phyloP scores from a whole-genome alignment of 2,888 invertebrate genomes.

The Ctenicera cuprea region DNA sequence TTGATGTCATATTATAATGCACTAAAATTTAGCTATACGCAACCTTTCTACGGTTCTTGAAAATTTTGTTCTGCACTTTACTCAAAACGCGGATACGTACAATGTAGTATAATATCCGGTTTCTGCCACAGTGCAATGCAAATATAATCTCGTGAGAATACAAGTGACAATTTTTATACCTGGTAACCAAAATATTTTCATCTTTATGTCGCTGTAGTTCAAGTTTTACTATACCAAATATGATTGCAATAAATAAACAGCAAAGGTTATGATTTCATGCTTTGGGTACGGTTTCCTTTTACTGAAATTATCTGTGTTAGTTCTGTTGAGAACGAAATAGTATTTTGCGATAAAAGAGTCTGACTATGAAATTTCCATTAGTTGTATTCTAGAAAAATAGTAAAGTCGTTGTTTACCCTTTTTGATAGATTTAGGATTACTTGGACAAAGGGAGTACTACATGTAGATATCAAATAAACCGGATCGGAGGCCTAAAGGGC shows the following conservation, averaged over 20 bases:
- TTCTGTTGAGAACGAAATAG: background rate
- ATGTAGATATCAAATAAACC: conserved; percentile 52
- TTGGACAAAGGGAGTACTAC: conserved; percentile 50
- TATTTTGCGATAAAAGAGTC: too few species aligned
- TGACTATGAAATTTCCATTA: background rate
- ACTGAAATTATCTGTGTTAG: too few species aligned
- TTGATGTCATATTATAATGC: too few species aligned
- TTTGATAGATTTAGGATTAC: conserved; percentile 31
- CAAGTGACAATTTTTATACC: conserved; percentile 36
- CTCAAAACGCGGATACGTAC: conserved; percentile 19
- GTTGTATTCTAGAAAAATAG: background rate
- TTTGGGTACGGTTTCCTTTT: too few species aligned
- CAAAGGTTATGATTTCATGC: too few species aligned
- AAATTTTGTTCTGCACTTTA: conserved; percentile 29
- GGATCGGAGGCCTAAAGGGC: conserved; percentile 54
- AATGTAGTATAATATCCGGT: conserved; percentile 40
- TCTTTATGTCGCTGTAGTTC: background rate
- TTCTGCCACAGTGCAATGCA: conserved; percentile 39
- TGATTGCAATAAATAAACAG: background rate
- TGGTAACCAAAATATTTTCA: conserved; percentile 21
- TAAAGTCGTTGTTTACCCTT: conserved; percentile 13
- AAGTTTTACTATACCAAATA: background rate
- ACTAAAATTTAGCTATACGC: background rate
- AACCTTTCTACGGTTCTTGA: conserved; percentile 10
- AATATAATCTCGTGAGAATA: conserved; percentile 44